Conservation (phyloP, 1,140 invertebrate species). For the Helicoverpa zea region DNA sequence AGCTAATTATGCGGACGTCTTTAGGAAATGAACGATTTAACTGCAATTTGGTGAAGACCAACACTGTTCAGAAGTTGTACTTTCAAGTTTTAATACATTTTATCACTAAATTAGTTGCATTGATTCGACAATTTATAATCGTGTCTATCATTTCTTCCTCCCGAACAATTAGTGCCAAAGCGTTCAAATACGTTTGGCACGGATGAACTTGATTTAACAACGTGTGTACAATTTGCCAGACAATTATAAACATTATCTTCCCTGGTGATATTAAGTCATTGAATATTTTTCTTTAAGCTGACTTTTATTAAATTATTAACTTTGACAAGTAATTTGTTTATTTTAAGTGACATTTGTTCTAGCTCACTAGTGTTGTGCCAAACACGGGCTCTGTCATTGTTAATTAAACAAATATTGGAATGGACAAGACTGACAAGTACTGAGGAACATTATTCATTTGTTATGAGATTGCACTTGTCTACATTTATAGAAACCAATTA, state of each 20-base stretch:
- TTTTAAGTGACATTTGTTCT: background rate
- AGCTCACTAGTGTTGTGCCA: background rate
- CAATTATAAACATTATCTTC: background rate
- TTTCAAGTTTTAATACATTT: too few species aligned
- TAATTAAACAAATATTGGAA: background rate
- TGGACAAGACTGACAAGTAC: constrained; percentile 15
- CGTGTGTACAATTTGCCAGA: background rate
- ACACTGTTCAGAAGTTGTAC: too few species aligned
- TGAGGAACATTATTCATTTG: constrained; percentile 31
- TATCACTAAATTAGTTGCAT: background rate
- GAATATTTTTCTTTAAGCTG: background rate
- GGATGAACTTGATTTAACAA: background rate
- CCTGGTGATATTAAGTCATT: background rate
- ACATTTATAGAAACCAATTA: background rate
- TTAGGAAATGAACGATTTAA: background rate
- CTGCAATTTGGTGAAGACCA: background rate
- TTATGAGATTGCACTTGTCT: constrained; percentile 7
- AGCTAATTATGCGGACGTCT: background rate
- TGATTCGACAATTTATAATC: background rate
- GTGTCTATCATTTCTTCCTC: constrained; percentile 1
- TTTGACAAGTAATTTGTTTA: background rate
- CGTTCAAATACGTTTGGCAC: constrained; percentile 12
- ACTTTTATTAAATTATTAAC: background rate
- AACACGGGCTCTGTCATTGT: background rate
- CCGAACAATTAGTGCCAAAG: constrained; percentile 15